These are phyloP conservation scores for Rhamnusium bicolor DNA, from an alignment of 2,888 invertebrate genomes.

Conservation along the genomic window DNA sequence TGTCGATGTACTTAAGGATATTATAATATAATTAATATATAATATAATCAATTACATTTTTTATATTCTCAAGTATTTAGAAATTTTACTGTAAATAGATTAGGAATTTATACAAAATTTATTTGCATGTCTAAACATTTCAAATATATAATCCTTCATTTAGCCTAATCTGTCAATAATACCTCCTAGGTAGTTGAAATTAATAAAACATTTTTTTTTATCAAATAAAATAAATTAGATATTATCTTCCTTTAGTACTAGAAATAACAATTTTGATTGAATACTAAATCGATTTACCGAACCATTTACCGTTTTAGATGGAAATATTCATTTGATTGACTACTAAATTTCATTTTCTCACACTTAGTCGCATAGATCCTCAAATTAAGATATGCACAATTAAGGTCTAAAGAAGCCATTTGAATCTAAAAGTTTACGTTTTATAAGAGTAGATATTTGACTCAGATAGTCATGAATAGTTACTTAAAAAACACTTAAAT, in stretches of 20 bases:
- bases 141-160: background rate
- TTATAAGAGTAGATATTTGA: slow-evolving; percentile 16
- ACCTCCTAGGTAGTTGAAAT: background rate
- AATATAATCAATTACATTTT: too few relatives aligned
- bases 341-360: slow-evolving; percentile 20
- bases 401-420: slow-evolving; percentile 9
- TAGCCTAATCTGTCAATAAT: background rate
- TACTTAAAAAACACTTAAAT: slow-evolving; percentile 21
- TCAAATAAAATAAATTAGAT: background rate
- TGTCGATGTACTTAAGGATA: too few relatives aligned
- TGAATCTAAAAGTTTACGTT: slow-evolving; percentile 8
- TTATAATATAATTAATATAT: too few relatives aligned
- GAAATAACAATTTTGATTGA: background rate
- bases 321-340: background rate
- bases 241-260: background rate
- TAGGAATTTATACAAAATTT: background rate
- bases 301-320: background rate
- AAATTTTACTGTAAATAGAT: background rate
- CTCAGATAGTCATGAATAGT: slow-evolving; percentile 17
- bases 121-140: background rate
- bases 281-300: background rate
- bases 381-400: slow-evolving; percentile 11
- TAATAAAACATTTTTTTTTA: background rate
- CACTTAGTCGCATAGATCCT: slow-evolving; percentile 2
- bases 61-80: too few relatives aligned